Conservation (phyloP, 2,888 invertebrate species). For the Melanotus villosus region DNA sequence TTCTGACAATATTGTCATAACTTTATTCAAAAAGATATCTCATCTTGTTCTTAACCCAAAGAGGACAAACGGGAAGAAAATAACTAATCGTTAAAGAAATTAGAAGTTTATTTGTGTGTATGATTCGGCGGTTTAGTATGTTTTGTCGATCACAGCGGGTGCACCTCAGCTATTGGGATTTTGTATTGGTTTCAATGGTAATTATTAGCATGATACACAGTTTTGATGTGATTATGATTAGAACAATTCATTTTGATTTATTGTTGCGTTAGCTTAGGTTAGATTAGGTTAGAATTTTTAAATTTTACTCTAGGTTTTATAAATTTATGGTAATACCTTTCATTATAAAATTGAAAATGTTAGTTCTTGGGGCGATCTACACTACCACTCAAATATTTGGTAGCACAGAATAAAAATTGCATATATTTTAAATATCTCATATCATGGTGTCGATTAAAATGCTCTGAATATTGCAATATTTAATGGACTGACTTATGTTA, state of each 20-base stretch:
- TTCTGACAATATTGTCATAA: neutral
- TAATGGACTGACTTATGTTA: too few relatives aligned
- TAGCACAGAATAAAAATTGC: too few relatives aligned
- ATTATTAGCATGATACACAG: conserved; percentile 59
- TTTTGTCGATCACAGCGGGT: conserved; percentile 47
- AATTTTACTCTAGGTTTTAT: too few relatives aligned
- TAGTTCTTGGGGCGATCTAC: too few relatives aligned
- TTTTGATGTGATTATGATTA: conserved; percentile 44
- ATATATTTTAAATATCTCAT: too few relatives aligned
- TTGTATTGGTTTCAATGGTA: conserved; percentile 56
- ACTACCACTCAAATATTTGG: too few relatives aligned
- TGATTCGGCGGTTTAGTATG: conserved; percentile 45
- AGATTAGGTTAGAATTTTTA: too few relatives aligned
- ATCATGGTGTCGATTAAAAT: too few relatives aligned
- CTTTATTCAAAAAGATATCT: neutral
- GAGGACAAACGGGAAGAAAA: neutral
- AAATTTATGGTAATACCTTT: too few relatives aligned
- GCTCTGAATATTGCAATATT: too few relatives aligned
- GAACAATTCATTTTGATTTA: conserved; percentile 45
- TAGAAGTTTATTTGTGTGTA: conserved; percentile 46
- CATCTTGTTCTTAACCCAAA: too few relatives aligned
- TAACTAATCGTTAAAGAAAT: conserved; percentile 32
- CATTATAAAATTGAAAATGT: too few relatives aligned
- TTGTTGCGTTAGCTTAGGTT: conserved; percentile 20
- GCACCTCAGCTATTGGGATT: conserved; percentile 31